Conservation (phyloP, 2,888 invertebrate species). For the Tinea trinotella region DNA sequence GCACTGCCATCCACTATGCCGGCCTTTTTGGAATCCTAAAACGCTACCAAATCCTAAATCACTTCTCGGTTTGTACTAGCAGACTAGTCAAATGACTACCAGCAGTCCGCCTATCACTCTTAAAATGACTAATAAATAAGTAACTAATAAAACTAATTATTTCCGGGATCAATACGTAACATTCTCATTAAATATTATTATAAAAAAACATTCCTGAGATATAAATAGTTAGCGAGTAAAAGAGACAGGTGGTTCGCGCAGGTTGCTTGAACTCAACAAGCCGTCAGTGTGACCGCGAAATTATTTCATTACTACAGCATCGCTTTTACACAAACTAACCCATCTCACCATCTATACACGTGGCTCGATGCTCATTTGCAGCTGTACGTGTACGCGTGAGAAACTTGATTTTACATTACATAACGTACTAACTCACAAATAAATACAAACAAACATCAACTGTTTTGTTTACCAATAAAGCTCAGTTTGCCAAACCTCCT, state of each 20-base stretch:
- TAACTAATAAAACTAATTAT: too few species aligned
- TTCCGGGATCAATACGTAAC: too few species aligned
- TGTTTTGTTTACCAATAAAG: too few species aligned
- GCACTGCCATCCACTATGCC: too few species aligned
- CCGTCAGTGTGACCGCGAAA: slow-evolving; percentile 68
- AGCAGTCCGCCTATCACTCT: too few species aligned
- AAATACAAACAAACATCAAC: slow-evolving; percentile 22
- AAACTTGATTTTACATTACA: slow-evolving; percentile 50
- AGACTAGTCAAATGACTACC: too few species aligned
- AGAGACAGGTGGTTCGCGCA: slow-evolving; percentile 60
- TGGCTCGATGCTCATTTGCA: slow-evolving; percentile 55
- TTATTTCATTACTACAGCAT: slow-evolving; percentile 71
- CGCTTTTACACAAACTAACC: slow-evolving; percentile 41
- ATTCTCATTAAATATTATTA: too few species aligned
- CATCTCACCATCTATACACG: slow-evolving; percentile 39
- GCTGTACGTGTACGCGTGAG: slow-evolving; percentile 68
- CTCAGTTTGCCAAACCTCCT: too few species aligned
- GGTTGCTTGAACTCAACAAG: slow-evolving; percentile 64
- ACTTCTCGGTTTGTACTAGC: too few species aligned
- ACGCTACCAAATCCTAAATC: too few species aligned
- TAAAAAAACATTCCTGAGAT: slow-evolving; percentile 46
- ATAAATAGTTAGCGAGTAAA: slow-evolving; percentile 69
- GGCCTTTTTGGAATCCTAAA: too few species aligned
- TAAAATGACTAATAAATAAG: too few species aligned
- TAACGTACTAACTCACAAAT: slow-evolving; percentile 29